Evolutionary conservation across 2,113 vertebrate species (phyloP), one percentile per base, ranked within the genome.

Genomic region (Poeciliopsis occidentalis): DNA sequence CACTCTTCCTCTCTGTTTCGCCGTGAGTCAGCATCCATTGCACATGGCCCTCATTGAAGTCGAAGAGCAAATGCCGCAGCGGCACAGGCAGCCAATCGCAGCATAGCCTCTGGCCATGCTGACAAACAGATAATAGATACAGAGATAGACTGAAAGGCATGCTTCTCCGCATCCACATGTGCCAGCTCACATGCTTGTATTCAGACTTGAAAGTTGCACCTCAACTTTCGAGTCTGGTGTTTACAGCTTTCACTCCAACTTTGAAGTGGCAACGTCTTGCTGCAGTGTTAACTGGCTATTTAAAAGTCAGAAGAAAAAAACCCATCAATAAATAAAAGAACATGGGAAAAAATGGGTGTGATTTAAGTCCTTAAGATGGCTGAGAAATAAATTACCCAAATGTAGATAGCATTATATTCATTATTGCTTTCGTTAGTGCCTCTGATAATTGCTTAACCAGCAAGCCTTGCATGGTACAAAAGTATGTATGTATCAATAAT

Each of bases 1-100:
- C 44, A 27, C 80, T 74, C 69, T 64, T 61, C 64, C 76, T 65
- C 71, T 83, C 60, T 39, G 66, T 80, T 69, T 78, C 0, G 8
- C 51, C 81, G 8, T 92, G 89, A 90, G 83, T 92, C 89, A 90
- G 87, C 88, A 84, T 80, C 71, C 78, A 69, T 26, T 61, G 81
- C 79, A 78, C 85, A 85, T 76, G 81, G 86, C 75, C 51, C 69
- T 75, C 62, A 15, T 47, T n/a, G 62, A 87, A 57, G 78, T 85
- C 85, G 85, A 87, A 87, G 86, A 77, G 73, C 75, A 75, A 84
- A 82, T 64, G 44, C 78, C 15, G 62, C 75, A 73, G 85, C 64
- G 66, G 78, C 69, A 11, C 64, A 41, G 61, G 26, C 47, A 26
- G 64, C 86, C 83, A 88, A 89, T 89, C 85, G 41, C 26, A 31